A percentile compares a stretch with the other conserved stretches of the same genome.
phyloP scores from a whole-genome alignment of 2,113 vertebrate species.

The Corythornis cristatus region DNA sequence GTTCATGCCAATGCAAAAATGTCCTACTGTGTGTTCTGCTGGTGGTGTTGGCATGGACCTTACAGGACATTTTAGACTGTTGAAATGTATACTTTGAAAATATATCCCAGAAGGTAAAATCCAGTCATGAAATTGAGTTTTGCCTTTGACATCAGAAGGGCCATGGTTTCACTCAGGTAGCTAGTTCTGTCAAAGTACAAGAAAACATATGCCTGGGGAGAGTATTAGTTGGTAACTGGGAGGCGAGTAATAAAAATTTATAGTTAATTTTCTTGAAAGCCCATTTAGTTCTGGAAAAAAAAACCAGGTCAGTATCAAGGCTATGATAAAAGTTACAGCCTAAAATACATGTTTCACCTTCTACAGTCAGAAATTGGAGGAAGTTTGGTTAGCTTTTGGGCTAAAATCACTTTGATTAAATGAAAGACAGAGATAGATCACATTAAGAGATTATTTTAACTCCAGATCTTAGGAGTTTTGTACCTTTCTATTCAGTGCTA shows the following conservation, averaged over 20 bases:
- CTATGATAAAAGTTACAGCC: background rate
- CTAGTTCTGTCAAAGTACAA: background rate
- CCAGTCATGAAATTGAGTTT: background rate
- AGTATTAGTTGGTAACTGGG: conserved; percentile 10
- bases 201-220: background rate
- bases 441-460: background rate
- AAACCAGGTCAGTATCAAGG: background rate
- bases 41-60: background rate
- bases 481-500: background rate
- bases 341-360: background rate
- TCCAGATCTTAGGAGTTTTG: background rate
- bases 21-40: background rate
- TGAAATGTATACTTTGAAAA: conserved; percentile 41
- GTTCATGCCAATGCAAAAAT: conserved; percentile 30
- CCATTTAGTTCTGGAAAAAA: background rate
- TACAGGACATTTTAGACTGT: conserved; percentile 1
- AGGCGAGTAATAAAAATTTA: conserved; percentile 17
- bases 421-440: background rate
- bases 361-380: background rate
- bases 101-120: conserved; percentile 12
- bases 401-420: background rate
- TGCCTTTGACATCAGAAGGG: background rate
- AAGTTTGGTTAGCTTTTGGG: background rate
- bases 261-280: background rate
- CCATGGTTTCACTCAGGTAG: background rate